A percentile compares a stretch with the other conserved stretches of the same genome.
phyloP scores from a whole-genome alignment of 1,140 invertebrate species.

The Neocloeon triangulifer region DNA sequence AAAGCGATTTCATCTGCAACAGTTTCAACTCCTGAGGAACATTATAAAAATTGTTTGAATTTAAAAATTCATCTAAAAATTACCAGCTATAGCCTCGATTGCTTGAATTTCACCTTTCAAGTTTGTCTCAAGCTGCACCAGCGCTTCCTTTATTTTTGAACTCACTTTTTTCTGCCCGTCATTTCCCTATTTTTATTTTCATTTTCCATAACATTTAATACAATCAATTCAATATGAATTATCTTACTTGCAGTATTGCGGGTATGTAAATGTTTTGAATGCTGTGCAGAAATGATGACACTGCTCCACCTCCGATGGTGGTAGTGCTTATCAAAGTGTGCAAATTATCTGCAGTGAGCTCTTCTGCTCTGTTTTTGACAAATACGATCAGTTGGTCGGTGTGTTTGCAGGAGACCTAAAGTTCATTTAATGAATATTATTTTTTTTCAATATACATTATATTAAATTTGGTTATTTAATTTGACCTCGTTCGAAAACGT shows the following conservation, averaged over 20 bases:
- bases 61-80: no score
- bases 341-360: conserved; percentile 27
- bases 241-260: conserved; percentile 18
- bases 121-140: background rate
- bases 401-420: no score
- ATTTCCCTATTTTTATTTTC: background rate
- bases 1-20: background rate
- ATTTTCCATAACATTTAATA: background rate
- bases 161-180: background rate
- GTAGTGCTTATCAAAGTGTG: conserved; percentile 24
- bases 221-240: conserved; percentile 3
- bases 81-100: background rate
- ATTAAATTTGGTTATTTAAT: no score
- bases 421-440: no score
- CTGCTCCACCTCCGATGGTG: conserved; percentile 29
- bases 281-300: conserved; percentile 26
- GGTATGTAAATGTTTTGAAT: conserved; percentile 25
- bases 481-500: no score
- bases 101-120: no score
- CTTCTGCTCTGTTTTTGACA: conserved; percentile 26
- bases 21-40: conserved; percentile 11
- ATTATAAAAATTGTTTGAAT: conserved; percentile 3
- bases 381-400: conserved; percentile 23
- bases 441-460: no score
- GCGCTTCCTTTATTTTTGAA: background rate